phyloP scores from a whole-genome alignment of 2,113 vertebrate species.

The Pogona vitticeps region DNA sequence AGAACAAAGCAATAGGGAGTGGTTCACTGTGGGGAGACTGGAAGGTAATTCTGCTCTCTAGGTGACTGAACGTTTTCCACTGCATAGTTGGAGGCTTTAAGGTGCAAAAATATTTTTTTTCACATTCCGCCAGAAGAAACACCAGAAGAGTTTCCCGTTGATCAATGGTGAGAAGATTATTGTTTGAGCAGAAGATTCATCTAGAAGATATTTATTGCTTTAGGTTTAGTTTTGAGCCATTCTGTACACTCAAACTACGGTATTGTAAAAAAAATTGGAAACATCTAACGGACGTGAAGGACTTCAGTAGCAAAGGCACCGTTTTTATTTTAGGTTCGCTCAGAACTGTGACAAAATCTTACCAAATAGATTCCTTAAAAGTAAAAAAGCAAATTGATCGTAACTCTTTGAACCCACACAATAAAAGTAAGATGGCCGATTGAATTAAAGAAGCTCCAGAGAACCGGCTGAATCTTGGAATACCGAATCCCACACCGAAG shows the following conservation, averaged over 20 bases:
- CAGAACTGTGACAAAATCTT: neutral
- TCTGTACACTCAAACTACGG: neutral
- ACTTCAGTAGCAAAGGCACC: neutral
- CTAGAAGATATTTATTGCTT: neutral
- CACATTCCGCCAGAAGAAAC: no score
- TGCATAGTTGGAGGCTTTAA: no score
- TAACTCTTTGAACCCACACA: neutral
- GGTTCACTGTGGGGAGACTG: no score
- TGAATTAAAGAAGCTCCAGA: neutral
- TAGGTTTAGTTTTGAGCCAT: neutral
- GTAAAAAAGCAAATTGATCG: neutral
- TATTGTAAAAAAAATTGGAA: neutral
- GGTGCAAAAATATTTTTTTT: no score
- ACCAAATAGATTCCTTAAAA: neutral
- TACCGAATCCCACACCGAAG: neutral
- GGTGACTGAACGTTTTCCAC: no score
- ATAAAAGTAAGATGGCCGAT: neutral
- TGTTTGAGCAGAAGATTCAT: neutral
- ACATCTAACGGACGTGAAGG: neutral
- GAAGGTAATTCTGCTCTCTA: no score
- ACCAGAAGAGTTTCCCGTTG: no score
- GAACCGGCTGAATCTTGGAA: neutral
- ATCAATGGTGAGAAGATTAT: neutral
- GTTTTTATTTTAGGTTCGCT: neutral
- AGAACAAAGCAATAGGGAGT: no score